phyloP scores from a whole-genome alignment of 2,888 invertebrate genomes.

The Colletes collaris region DNA sequence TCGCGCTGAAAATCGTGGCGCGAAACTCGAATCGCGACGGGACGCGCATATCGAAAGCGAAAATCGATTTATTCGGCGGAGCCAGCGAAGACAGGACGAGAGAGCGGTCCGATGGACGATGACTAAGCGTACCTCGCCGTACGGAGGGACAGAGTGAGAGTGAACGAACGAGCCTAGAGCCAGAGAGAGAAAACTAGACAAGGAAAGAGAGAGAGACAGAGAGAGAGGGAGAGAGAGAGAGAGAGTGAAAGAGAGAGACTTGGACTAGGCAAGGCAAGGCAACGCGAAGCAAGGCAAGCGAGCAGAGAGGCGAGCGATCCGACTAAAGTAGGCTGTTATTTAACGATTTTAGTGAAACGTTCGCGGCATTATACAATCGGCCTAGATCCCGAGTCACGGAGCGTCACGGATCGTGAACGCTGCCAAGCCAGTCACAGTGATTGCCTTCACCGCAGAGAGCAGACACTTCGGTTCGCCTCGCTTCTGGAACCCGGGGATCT shows the following conservation, averaged over 20 bases:
- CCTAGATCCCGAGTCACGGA: constrained; percentile 83
- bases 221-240: not conserved
- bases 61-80: constrained; percentile 63
- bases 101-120: constrained; percentile 63
- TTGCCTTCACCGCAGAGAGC: constrained; percentile 70
- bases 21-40: constrained; percentile 43
- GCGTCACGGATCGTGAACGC: constrained; percentile 82
- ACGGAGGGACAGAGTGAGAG: constrained; percentile 6
- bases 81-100: constrained; percentile 44
- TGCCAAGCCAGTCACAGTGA: constrained; percentile 74
- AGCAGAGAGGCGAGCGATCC: constrained; percentile 66
- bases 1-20: not conserved
- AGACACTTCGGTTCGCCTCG: constrained; percentile 61
- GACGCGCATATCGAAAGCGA: constrained; percentile 60
- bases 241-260: constrained; percentile 8
- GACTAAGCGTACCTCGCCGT: constrained; percentile 67
- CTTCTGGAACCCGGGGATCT: constrained; percentile 40
- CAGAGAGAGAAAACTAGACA: no score
- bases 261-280: constrained; percentile 40
- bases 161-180: not conserved
- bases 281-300: constrained; percentile 53
- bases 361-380: constrained; percentile 82
- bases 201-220: not conserved
- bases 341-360: constrained; percentile 83
- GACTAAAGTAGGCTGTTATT: constrained; percentile 80